Evolutionary conservation across 2,888 invertebrate species (phyloP), one percentile per base, ranked within the genome.

Genomic region (Euproctis similis): DNA sequence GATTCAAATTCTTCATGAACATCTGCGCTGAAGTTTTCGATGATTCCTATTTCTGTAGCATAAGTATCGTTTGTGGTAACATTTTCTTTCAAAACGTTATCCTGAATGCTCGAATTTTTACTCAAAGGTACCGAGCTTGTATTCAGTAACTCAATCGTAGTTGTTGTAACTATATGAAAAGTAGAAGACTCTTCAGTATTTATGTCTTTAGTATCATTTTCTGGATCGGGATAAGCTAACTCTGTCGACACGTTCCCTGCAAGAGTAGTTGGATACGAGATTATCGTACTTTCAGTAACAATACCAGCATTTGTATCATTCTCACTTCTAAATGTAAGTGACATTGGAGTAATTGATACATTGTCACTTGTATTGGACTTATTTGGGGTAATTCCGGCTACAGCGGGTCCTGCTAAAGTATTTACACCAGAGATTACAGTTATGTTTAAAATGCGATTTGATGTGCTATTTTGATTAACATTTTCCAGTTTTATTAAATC

Each of bases 381-480:
- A 52, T 61, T 65, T 2, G 81, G 78, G 1, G 75, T 69, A 7
- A 72, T 40, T 49, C 75, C 75, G 37, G 68, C 59, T 21, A 58
- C 50, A 8, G 52, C 56, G 5, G 60, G 51, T 18, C 50, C 36
- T 8, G 48, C 34, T 24, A 45, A 59, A 16, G 56, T 38, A 13
- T 57, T 55, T 11, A 54, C 48, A 24, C 66, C 61, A 22, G 59
- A 52, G 14, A 69, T 44, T 3, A 65, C 54, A 20, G 66, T 72
- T 26, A 69, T 71, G 48, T 64, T 68, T 11, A 69, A 50, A 0
- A 63, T 41, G 46, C 68, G 36, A 18, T 49, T 52, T 28, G 42
- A 36, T 10, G 44, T 38, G 2, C 28, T 47, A 1, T 38, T 29
- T 5, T 41, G 24, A 30, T 42, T n/a, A n/a, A n/a, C n/a, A 26